Evolutionary conservation across 37 sponge, comb jelly and placozoan species (phyloP).

Genomic region (Mnemiopsis leidyi): DNA sequence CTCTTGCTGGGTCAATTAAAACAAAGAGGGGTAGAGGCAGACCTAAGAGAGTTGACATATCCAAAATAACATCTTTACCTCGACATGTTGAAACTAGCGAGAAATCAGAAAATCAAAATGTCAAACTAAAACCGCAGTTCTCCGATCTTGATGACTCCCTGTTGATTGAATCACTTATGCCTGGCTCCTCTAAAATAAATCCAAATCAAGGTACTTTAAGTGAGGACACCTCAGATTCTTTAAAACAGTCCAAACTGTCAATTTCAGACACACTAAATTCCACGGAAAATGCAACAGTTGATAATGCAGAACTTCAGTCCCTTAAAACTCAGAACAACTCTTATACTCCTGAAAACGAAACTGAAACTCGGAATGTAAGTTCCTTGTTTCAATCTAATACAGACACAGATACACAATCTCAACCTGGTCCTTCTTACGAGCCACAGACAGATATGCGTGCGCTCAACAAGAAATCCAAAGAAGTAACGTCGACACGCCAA

Average conservation of each 20-base stretch:
- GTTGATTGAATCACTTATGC: not conserved
- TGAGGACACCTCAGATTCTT: not conserved
- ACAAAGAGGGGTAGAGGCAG: not conserved
- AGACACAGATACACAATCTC: no score
- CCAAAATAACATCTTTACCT: not conserved
- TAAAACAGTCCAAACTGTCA: not conserved
- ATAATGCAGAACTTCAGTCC: not conserved
- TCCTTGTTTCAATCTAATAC: not conserved
- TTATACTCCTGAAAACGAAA: not conserved
- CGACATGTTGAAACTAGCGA: not conserved
- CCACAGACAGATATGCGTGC: not conserved
- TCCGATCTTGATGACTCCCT: constrained; percentile 28
- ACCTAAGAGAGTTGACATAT: not conserved
- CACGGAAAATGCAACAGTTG: no score
- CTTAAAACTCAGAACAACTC: not conserved
- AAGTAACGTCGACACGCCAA: not conserved
- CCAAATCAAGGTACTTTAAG: not conserved
- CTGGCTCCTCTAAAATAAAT: not conserved
- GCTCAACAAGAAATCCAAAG: not conserved
- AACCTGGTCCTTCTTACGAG: not conserved
- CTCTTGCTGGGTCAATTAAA: no score
- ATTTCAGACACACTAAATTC: not conserved
- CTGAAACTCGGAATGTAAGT: not conserved
- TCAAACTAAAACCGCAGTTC: not conserved
- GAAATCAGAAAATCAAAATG: not conserved